These are phyloP conservation scores for Neotoxoptera formosana DNA, from an alignment of 1,140 invertebrate genomes.

Conservation along the genomic window DNA sequence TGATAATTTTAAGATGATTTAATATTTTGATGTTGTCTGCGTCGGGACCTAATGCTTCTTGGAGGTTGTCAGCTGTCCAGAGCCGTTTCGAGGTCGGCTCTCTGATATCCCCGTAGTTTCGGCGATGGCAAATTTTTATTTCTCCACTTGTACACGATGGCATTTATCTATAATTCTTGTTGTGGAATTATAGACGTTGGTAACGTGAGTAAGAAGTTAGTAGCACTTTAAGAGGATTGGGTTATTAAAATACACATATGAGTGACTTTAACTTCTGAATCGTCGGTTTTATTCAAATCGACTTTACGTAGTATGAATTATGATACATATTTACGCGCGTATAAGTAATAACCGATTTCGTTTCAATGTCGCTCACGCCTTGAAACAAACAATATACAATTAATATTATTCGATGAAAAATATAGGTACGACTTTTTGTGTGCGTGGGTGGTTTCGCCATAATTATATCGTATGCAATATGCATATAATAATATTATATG, in stretches of 20 bases:
- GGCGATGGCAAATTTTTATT: no score
- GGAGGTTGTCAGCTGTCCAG: no score
- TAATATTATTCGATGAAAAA: not conserved
- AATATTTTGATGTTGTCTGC: no score
- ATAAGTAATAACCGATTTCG: not conserved
- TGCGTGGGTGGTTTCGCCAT: not conserved
- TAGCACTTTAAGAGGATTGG: not conserved
- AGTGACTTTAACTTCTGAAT: not conserved
- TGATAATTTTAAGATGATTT: no score
- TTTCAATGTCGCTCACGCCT: not conserved
- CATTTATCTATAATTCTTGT: not conserved
- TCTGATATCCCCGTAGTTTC: no score
- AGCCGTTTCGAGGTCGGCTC: no score
- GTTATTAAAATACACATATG: not conserved
- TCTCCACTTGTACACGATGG: no score
- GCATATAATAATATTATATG: not conserved
- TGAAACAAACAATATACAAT: not conserved
- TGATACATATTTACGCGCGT: not conserved
- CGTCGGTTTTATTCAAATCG: not conserved
- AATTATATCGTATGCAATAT: not conserved
- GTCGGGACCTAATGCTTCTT: no score
- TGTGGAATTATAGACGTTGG: not conserved
- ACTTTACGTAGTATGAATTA: not conserved
- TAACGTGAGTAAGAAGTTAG: not conserved
- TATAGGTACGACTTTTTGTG: not conserved